Conservation (phyloP, 2,797 vertebrate genomes). For the Chloroceryle amazona region DNA sequence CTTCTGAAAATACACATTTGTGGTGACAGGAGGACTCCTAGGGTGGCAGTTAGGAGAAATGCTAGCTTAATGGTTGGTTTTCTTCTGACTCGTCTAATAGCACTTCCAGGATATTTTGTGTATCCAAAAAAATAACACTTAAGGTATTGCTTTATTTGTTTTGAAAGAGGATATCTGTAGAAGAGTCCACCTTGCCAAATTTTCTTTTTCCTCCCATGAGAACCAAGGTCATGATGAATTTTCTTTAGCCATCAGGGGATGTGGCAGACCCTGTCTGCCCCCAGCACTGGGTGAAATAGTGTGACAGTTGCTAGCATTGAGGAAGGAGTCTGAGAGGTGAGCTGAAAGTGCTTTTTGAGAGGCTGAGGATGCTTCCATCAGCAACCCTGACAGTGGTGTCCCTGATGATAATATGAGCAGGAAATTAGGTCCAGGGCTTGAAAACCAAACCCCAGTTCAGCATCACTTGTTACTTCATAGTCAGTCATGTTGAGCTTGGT, state of each 20-base stretch:
- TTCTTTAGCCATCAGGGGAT: background rate
- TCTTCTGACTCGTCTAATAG: background rate
- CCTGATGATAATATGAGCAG: background rate
- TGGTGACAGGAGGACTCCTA: background rate
- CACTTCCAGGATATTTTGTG: background rate
- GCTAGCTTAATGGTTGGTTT: background rate
- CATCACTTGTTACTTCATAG: background rate
- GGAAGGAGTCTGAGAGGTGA: background rate
- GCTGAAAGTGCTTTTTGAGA: background rate
- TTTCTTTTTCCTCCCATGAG: background rate
- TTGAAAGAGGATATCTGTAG: background rate
- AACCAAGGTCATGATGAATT: background rate
- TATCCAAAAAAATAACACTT: background rate
- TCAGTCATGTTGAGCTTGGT: background rate
- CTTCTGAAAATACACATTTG: slow-evolving; percentile 36
- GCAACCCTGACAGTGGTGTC: background rate
- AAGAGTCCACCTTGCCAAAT: background rate
- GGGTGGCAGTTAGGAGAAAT: background rate
- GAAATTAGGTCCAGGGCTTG: background rate
- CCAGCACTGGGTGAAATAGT: background rate
- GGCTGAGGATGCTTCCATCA: background rate
- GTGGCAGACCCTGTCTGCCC: background rate
- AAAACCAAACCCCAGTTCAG: background rate
- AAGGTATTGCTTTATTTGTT: background rate
- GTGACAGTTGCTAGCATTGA: fast-evolving